phyloP scores from a whole-genome alignment of 2,888 invertebrate genomes.

The Chromoteleia sp. region DNA sequence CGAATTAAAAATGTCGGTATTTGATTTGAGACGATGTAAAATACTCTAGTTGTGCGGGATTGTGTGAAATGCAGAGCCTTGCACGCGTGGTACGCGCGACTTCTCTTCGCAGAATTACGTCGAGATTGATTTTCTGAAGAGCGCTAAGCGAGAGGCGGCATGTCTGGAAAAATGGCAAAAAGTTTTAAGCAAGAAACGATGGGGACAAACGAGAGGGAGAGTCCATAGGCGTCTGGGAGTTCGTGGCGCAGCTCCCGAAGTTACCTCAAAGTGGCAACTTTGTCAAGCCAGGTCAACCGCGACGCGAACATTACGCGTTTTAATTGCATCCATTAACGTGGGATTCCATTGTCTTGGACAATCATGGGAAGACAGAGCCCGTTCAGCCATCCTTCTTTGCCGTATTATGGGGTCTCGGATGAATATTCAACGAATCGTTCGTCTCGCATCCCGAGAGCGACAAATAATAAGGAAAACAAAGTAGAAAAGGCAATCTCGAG shows the following conservation, averaged over 20 bases:
- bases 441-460: constrained; percentile 35
- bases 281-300: constrained; percentile 74
- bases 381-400: constrained; percentile 45
- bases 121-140: constrained; percentile 55
- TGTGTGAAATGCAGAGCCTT: neutral
- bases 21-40: too few relatives aligned
- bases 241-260: constrained; percentile 64
- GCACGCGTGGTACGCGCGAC: neutral
- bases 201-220: constrained; percentile 5
- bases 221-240: constrained; percentile 59
- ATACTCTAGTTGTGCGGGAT: too few relatives aligned
- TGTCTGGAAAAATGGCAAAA: constrained; percentile 52
- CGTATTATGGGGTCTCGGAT: constrained; percentile 50
- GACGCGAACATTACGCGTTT: constrained; percentile 79
- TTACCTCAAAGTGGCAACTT: constrained; percentile 76
- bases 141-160: constrained; percentile 20
- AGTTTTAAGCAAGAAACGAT: constrained; percentile 55
- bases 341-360: constrained; percentile 70
- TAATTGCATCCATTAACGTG: constrained; percentile 83
- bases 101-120: constrained; percentile 51
- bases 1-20: too few relatives aligned
- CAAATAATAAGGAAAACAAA: constrained; percentile 50
- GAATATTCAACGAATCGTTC: constrained; percentile 50
- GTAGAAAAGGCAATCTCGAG: constrained; percentile 4
- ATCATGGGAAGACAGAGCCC: constrained; percentile 55